phyloP scores from a whole-genome alignment of 2,797 vertebrate species.

The Phoxinus dragarum region DNA sequence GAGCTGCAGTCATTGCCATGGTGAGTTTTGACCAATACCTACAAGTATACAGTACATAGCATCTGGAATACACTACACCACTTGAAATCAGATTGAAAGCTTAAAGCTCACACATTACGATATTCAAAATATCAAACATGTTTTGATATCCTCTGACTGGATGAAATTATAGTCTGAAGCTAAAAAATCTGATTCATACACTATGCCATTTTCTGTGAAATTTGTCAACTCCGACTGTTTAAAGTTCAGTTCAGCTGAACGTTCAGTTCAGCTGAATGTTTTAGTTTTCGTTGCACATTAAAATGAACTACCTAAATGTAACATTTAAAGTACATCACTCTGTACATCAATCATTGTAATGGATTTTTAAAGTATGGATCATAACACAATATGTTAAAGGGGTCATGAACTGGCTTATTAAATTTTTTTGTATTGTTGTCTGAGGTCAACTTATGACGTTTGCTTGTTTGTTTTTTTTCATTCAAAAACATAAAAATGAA shows the following conservation, averaged over 20 bases:
- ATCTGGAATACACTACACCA: neutral
- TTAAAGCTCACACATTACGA: neutral
- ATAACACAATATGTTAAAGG: neutral
- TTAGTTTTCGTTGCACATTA: neutral
- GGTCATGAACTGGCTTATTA: too few relatives aligned
- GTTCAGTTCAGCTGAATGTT: neutral
- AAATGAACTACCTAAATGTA: neutral
- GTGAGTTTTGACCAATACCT: conserved; percentile 76
- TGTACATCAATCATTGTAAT: neutral
- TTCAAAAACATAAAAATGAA: too few relatives aligned
- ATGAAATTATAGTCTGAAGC: neutral
- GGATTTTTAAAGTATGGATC: neutral
- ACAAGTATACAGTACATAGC: neutral
- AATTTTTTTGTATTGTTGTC: too few relatives aligned
- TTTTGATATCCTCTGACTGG: neutral
- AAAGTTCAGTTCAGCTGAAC: neutral
- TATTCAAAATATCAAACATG: neutral
- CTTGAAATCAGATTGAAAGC: too few relatives aligned
- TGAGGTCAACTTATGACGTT: too few relatives aligned
- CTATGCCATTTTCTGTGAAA: neutral
- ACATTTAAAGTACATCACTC: neutral
- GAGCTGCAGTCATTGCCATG: conserved; percentile 97
- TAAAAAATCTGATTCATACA: neutral
- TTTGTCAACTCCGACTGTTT: neutral
- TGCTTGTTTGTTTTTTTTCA: too few relatives aligned